phyloP scores from a whole-genome alignment of 1,140 invertebrate species.

The Danaus melanippus region DNA sequence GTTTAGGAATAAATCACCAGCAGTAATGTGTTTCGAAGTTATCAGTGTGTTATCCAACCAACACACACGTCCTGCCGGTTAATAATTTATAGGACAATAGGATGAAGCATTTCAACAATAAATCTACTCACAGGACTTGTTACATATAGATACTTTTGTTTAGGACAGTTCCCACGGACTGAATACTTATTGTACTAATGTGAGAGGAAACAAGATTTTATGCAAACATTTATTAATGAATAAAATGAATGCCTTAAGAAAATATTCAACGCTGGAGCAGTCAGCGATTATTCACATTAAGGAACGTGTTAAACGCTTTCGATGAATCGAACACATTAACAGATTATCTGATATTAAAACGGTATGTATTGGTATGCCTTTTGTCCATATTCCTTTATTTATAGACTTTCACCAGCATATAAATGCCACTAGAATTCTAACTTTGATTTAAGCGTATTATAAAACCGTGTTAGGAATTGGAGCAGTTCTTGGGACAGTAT shows the following conservation, averaged over 20 bases:
- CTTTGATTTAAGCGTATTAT: constrained; percentile 14
- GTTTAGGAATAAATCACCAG: constrained; percentile 40
- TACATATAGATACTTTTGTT: too few relatives aligned
- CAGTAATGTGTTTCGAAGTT: constrained; percentile 29
- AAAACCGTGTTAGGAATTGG: constrained; percentile 13
- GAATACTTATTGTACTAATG: too few relatives aligned
- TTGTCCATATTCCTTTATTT: constrained; percentile 6
- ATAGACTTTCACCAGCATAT: constrained; percentile 17
- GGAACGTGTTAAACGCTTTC: too few relatives aligned
- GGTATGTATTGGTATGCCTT: too few relatives aligned
- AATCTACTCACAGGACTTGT: constrained; percentile 11
- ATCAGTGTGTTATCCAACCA: constrained; percentile 29
- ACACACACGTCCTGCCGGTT: constrained; percentile 16
- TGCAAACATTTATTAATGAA: too few relatives aligned
- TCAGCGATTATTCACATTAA: too few relatives aligned
- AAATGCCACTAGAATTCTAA: constrained; percentile 15
- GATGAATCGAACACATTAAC: too few relatives aligned
- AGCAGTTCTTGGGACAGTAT: constrained; percentile 1
- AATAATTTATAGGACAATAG: constrained; percentile 32
- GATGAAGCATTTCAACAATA: constrained; percentile 26
- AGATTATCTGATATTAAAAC: too few relatives aligned
- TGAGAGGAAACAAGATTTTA: too few relatives aligned
- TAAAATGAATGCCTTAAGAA: too few relatives aligned
- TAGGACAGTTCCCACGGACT: too few relatives aligned
- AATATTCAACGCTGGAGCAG: too few relatives aligned